Evolutionary conservation across 2,797 vertebrate species (phyloP).

Genomic region (Luscinia megarhynchos): DNA sequence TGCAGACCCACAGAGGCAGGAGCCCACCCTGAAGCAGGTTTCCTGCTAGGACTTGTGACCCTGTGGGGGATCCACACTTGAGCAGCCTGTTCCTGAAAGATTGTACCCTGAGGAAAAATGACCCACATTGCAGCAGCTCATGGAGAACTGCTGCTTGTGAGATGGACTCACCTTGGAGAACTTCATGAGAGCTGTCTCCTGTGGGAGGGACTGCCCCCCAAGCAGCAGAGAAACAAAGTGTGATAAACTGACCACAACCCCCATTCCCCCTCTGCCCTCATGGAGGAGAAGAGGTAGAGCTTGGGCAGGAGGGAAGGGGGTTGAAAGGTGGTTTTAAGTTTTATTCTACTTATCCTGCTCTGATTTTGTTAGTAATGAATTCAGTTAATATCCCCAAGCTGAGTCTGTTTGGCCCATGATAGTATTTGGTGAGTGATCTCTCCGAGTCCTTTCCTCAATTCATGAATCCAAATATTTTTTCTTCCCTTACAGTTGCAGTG

Average conservation of each 20-base stretch:
- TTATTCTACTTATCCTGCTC: background rate
- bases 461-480: background rate
- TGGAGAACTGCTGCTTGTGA: background rate
- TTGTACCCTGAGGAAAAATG: background rate
- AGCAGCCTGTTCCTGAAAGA: background rate
- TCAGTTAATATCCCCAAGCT: background rate
- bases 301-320: background rate
- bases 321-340: background rate
- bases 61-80: background rate
- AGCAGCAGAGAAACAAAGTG: background rate
- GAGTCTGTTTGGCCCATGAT: background rate
- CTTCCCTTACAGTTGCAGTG: background rate
- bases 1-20: background rate
- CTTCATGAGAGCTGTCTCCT: background rate
- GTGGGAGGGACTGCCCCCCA: background rate
- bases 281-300: background rate
- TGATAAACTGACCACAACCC: too few species aligned
- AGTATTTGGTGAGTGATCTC: background rate
- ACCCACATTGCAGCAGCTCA: background rate
- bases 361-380: too few species aligned
- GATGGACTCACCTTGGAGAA: rapidly evolving
- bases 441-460: background rate
- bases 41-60: background rate
- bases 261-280: background rate
- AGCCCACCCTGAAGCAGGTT: background rate